Percentiles rank a stretch among this genome's conserved stretches.
Evolutionary conservation across 1,140 invertebrate species (phyloP).

Genomic region (Pseudomyrmex pallidus): DNA sequence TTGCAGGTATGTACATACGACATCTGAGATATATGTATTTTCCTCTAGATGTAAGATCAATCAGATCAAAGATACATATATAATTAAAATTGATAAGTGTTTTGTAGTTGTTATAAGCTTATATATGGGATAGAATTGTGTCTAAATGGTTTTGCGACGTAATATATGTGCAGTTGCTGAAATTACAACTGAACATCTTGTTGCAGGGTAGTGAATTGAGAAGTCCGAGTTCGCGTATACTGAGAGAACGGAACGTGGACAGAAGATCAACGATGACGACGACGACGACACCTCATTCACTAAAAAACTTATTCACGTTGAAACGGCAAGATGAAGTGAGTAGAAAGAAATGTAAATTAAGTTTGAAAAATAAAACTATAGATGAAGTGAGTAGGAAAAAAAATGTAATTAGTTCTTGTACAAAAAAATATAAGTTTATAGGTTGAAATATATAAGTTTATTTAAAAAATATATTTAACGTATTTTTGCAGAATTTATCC

Average conservation of each 20-base stretch:
- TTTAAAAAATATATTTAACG: conserved; percentile 35
- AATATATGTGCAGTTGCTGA: neutral
- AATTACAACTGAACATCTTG: conserved; percentile 24
- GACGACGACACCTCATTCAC: conserved; percentile 71
- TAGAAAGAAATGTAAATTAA: conserved; percentile 15
- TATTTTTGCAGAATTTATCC: conserved; percentile 74
- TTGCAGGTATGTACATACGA: conserved; percentile 82
- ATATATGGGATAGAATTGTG: neutral
- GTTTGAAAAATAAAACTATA: no score
- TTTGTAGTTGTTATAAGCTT: no score
- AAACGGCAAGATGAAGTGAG: conserved; percentile 77
- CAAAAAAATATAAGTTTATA: no score
- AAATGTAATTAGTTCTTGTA: no score
- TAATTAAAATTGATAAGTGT: no score
- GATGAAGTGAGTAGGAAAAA: no score
- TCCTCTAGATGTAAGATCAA: neutral
- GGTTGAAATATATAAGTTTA: no score
- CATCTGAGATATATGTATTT: neutral
- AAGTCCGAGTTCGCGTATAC: conserved; percentile 75
- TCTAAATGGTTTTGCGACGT: conserved; percentile 9
- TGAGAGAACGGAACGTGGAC: conserved; percentile 77
- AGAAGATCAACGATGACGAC: conserved; percentile 68
- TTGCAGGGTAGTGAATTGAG: conserved; percentile 75
- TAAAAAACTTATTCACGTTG: conserved; percentile 72
- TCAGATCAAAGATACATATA: conserved; percentile 2